phyloP scores from a whole-genome alignment of 2,113 vertebrate species.

The Zingel zingel region DNA sequence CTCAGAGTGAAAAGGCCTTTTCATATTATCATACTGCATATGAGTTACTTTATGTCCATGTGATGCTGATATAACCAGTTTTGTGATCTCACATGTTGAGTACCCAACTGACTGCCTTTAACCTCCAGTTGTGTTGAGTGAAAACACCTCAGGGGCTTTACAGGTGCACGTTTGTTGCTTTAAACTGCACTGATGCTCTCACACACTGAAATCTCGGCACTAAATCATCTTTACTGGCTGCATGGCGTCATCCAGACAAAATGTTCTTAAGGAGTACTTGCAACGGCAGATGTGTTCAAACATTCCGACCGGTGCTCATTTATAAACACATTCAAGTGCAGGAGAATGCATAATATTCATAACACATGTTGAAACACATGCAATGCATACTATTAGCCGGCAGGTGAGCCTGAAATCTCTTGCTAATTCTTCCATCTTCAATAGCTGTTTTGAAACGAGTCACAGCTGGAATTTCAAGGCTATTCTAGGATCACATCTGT shows the following conservation, averaged over 20 bases:
- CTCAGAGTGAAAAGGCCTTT: neutral
- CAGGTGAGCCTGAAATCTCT: constrained; percentile 25
- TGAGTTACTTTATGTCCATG: neutral
- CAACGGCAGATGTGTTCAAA: constrained; percentile 48
- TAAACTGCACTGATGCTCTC: constrained; percentile 9
- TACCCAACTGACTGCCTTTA: constrained; percentile 5
- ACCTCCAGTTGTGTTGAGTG: constrained; percentile 23
- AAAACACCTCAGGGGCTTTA: constrained; percentile 29
- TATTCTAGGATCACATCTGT: constrained; percentile 6
- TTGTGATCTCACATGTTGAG: constrained; percentile 14
- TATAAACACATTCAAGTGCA: constrained; percentile 17
- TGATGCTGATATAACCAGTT: neutral
- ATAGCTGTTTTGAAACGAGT: constrained; percentile 29
- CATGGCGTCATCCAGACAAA: constrained; percentile 45
- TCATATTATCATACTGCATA: neutral
- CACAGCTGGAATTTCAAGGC: constrained; percentile 22
- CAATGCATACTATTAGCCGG: neutral
- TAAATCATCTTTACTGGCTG: constrained; percentile 45
- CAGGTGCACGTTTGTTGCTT: constrained; percentile 14
- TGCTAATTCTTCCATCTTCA: constrained; percentile 22
- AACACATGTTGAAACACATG: constrained; percentile 39
- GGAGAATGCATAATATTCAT: constrained; percentile 25
- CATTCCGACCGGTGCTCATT: constrained; percentile 27
- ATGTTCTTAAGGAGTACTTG: constrained; percentile 22
- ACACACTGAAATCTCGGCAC: neutral